Percentiles rank a stretch among this genome's conserved stretches.
These are phyloP conservation scores for Amia ocellicauda DNA, from an alignment of 2,113 vertebrate species.

Conservation along the genomic window DNA sequence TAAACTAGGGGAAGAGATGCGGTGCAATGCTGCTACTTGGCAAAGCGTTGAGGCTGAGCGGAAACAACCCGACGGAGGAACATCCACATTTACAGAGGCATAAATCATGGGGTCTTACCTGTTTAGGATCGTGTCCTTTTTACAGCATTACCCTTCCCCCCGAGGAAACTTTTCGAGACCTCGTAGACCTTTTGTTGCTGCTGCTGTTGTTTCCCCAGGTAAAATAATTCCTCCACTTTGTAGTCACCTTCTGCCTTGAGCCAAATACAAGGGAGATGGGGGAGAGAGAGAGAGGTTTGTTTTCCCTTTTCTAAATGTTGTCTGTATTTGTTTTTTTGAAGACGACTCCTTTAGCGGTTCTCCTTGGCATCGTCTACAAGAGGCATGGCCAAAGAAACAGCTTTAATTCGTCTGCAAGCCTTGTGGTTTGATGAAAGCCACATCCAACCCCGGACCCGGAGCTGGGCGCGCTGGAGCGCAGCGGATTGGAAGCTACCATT, in stretches of 20 bases:
- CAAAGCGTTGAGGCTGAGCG: conserved; percentile 26
- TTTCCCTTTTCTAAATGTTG: too few species aligned
- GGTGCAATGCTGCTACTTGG: conserved; percentile 19
- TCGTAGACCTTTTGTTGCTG: conserved; percentile 38
- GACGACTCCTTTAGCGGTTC: conserved; percentile 9
- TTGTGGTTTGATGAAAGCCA: conserved; percentile 34
- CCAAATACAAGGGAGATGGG: background rate
- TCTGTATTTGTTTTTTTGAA: too few species aligned
- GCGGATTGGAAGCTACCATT: conserved; percentile 55
- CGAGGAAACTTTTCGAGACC: conserved; percentile 60
- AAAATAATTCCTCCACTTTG: conserved; percentile 17
- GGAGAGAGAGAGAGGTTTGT: background rate
- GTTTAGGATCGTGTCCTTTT: conserved; percentile 39
- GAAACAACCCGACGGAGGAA: background rate
- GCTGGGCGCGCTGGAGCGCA: conserved; percentile 23
- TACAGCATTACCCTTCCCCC: conserved; percentile 52
- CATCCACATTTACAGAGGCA: background rate
- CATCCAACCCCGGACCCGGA: conserved; percentile 35
- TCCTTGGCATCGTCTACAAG: background rate
- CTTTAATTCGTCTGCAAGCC: conserved; percentile 9
- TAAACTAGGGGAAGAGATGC: background rate
- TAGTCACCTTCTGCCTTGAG: conserved; percentile 23
- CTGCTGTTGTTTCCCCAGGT: conserved; percentile 41
- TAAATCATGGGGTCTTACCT: conserved; percentile 54
- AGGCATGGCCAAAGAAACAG: conserved; percentile 21